Conservation (phyloP, 53 echinoderm and acorn worm species). For the Arbacia lixula region DNA sequence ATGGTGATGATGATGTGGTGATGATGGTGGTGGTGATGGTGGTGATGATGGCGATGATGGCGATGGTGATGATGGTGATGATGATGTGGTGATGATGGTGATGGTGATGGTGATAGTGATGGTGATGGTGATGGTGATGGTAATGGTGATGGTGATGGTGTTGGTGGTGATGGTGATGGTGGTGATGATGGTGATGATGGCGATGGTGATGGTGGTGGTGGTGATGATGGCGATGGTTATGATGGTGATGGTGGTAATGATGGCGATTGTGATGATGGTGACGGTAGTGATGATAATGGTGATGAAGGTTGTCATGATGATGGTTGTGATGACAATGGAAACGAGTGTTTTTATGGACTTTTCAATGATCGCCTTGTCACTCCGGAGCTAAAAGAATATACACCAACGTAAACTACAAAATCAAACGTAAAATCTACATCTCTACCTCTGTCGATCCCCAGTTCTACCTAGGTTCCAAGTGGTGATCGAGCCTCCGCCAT, state of each 20-base stretch:
- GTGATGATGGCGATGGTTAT: slow-evolving; percentile 10
- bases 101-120: slow-evolving; percentile 21
- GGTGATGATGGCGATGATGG: background rate
- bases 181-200: slow-evolving; percentile 15
- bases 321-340: too few species aligned
- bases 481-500: slow-evolving; percentile 60
- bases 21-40: slow-evolving; percentile 33
- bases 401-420: too few species aligned
- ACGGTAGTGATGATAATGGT: too few species aligned
- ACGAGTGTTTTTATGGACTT: background rate
- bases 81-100: slow-evolving; percentile 8
- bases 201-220: slow-evolving; percentile 23
- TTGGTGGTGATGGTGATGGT: background rate
- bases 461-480: slow-evolving; percentile 86
- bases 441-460: too few species aligned
- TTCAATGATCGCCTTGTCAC: background rate
- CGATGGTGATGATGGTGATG: slow-evolving; percentile 8
- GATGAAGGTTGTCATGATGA: too few species aligned
- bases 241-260: background rate
- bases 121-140: slow-evolving; percentile 36
- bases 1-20: background rate
- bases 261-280: background rate
- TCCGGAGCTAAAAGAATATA: background rate
- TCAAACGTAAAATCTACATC: too few species aligned
- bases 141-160: slow-evolving; percentile 13